Conservation (phyloP, 2,888 invertebrate species). For the Clistopyga incitator region DNA sequence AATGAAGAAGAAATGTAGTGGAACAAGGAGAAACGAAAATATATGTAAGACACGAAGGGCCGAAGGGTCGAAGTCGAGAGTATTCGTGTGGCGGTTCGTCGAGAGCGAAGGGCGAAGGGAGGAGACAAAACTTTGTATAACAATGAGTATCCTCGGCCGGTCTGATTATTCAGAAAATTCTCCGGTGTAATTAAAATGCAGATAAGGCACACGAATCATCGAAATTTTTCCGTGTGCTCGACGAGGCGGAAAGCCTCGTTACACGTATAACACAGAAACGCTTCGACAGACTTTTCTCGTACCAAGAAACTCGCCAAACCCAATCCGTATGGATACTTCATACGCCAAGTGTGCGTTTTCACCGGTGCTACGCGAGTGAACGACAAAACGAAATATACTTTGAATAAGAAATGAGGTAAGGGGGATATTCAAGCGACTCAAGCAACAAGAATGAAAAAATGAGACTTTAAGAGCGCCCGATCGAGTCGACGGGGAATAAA, state of each 20-base stretch:
- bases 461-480: slow-evolving; percentile 35
- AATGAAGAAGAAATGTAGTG: slow-evolving; percentile 30
- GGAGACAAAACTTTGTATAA: slow-evolving; percentile 63
- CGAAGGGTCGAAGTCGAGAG: slow-evolving; percentile 34
- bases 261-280: slow-evolving; percentile 7
- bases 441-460: slow-evolving; percentile 63
- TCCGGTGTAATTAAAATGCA: slow-evolving; percentile 84
- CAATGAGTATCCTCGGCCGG: slow-evolving; percentile 69
- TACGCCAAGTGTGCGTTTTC: slow-evolving; percentile 71
- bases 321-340: background rate
- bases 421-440: slow-evolving; percentile 78
- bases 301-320: background rate
- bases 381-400: slow-evolving; percentile 81
- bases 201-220: slow-evolving; percentile 83
- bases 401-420: slow-evolving; percentile 80
- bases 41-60: slow-evolving; percentile 51
- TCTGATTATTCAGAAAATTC: slow-evolving; percentile 81
- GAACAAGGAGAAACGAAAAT: slow-evolving; percentile 39
- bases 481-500: slow-evolving; percentile 15
- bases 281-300: slow-evolving; percentile 46
- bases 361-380: slow-evolving; percentile 73
- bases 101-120: slow-evolving; percentile 56
- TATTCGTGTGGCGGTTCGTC: slow-evolving; percentile 35
- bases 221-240: slow-evolving; percentile 78
- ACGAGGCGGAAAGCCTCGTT: slow-evolving; percentile 58